Evolutionary conservation across 2,888 invertebrate species (phyloP).

Genomic region (Galerucella calmariensis): DNA sequence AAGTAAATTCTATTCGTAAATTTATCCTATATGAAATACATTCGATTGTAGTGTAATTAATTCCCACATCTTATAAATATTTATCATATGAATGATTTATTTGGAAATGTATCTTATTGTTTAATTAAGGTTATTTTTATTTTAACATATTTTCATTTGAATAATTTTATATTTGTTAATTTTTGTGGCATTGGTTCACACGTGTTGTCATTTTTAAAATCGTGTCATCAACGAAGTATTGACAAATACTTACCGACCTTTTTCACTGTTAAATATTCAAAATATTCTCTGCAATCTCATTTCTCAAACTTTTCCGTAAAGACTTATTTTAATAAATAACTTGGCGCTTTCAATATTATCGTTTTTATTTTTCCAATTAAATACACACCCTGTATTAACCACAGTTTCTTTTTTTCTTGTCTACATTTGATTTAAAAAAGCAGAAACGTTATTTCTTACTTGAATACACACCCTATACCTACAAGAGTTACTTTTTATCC

Average conservation of each 20-base stretch:
- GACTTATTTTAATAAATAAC: too few relatives aligned
- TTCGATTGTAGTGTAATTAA: background rate
- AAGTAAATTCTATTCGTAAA: slow-evolving; percentile 3
- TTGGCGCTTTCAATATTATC: too few relatives aligned
- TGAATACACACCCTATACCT: background rate
- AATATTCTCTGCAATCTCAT: too few relatives aligned
- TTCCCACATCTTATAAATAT: background rate
- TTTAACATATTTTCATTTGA: background rate
- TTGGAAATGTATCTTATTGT: too few relatives aligned
- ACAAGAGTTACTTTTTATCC: slow-evolving; percentile 5
- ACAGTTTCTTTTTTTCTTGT: background rate
- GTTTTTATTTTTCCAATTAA: too few relatives aligned
- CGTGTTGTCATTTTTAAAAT: background rate
- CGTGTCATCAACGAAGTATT: background rate
- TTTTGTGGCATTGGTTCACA: background rate
- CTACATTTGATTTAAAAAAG: too few relatives aligned
- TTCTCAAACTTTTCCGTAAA: too few relatives aligned
- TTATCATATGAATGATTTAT: background rate
- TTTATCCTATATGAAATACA: background rate
- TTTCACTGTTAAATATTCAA: too few relatives aligned
- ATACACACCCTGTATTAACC: too few relatives aligned
- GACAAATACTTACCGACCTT: too few relatives aligned
- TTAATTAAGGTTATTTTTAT: too few relatives aligned
- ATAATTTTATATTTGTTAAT: background rate
- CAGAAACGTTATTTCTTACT: too few relatives aligned